These are phyloP conservation scores for Cyanocitta stelleri DNA, from an alignment of 2,113 vertebrate genomes.

Conservation along the genomic window DNA sequence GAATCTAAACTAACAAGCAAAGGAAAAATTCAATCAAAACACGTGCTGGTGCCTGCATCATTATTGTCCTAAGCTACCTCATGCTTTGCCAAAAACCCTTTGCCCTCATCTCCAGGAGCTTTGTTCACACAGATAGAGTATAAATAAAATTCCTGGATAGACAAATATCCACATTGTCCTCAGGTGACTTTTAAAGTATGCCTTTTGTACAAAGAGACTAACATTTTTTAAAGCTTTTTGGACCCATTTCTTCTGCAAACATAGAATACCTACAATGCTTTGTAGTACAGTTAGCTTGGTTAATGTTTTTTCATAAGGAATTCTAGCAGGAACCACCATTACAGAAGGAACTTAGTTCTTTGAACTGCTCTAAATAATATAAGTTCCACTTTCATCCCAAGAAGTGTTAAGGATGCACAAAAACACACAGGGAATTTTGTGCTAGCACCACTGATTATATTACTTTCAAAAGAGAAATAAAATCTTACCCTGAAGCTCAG, in stretches of 20 bases:
- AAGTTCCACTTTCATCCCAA: conserved; percentile 60
- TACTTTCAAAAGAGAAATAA: conserved; percentile 71
- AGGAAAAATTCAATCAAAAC: conserved; percentile 30
- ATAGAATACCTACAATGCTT: conserved; percentile 49
- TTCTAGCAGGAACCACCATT: conserved; percentile 47
- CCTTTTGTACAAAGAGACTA: conserved; percentile 37
- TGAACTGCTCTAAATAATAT: conserved; percentile 60
- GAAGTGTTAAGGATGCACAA: conserved; percentile 63
- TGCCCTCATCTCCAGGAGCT: conserved; percentile 46
- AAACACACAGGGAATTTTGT: conserved; percentile 67
- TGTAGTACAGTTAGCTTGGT: conserved; percentile 27
- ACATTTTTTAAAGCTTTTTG: conserved; percentile 53
- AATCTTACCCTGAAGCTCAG: conserved; percentile 63
- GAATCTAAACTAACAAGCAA: conserved; percentile 42
- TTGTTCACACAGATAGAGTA: conserved; percentile 24
- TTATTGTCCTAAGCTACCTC: conserved; percentile 41
- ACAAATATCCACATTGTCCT: conserved; percentile 49
- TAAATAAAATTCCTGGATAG: conserved; percentile 54
- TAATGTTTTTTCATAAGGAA: conserved; percentile 58
- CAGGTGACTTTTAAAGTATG: neutral
- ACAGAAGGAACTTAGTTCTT: conserved; percentile 49
- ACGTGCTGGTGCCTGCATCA: conserved; percentile 5
- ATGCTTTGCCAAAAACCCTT: conserved; percentile 32
- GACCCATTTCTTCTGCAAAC: conserved; percentile 33
- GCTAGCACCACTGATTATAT: conserved; percentile 66